Conservation (phyloP, 53 echinoderm and acorn worm species). For the Echinarachnius parma region DNA sequence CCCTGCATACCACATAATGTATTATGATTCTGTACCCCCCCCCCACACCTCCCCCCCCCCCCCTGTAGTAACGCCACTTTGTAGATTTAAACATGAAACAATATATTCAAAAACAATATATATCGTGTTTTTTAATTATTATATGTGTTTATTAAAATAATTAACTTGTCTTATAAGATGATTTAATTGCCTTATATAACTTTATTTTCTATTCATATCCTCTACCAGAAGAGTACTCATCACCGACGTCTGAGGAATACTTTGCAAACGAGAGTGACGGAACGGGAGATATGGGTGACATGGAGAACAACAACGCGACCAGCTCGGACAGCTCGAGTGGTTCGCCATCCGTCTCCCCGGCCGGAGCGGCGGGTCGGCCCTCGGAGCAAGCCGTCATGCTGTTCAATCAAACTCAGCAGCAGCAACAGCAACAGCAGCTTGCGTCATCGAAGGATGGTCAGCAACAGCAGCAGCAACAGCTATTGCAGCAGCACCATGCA, state of each 20-base stretch:
- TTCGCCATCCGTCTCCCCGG: conserved; percentile 1
- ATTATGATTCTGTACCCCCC: too few species aligned
- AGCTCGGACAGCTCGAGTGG: conserved; percentile 11
- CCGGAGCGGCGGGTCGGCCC: background rate
- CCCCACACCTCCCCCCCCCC: too few species aligned
- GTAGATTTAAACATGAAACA: too few species aligned
- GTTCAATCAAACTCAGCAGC: background rate
- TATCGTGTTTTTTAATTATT: too few species aligned
- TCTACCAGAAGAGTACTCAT: conserved; percentile 11
- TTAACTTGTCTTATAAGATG: too few species aligned
- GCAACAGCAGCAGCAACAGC: conserved; percentile 17
- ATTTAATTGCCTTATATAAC: too few species aligned
- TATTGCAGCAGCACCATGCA: background rate
- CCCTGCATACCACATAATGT: too few species aligned
- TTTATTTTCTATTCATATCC: too few species aligned
- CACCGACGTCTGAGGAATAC: background rate
- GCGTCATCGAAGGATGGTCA: too few species aligned
- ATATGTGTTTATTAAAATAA: too few species aligned
- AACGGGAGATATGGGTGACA: background rate
- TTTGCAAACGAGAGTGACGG: conserved; percentile 7
- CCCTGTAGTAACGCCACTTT: too few species aligned
- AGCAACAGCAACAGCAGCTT: background rate
- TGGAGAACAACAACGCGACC: conserved; percentile 34
- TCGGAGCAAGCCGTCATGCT: background rate
- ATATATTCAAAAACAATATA: too few species aligned